phyloP scores from a whole-genome alignment of 2,888 invertebrate genomes.

The Dicyrtomina minuta region DNA sequence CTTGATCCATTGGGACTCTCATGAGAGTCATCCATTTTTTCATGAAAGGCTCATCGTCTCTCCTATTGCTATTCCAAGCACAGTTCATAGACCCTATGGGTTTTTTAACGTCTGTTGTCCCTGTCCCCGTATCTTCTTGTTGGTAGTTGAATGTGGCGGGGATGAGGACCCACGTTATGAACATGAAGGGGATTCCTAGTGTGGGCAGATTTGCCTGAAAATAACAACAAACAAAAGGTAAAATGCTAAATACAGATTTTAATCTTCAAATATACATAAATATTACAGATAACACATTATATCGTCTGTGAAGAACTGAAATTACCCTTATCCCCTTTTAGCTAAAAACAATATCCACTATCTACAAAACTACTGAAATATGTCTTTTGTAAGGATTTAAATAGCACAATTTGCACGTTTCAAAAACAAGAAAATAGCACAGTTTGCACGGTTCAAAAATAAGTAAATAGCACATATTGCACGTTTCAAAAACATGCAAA shows the following conservation, averaged over 20 bases:
- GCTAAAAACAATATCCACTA: too few relatives aligned
- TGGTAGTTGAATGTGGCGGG: constrained; percentile 22
- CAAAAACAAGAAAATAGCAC: too few relatives aligned
- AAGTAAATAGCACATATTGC: too few relatives aligned
- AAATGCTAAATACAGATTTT: background rate
- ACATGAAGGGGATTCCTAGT: constrained; percentile 47
- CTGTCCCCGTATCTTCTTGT: background rate
- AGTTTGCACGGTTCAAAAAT: background rate
- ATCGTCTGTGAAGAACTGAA: too few relatives aligned
- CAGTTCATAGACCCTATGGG: too few relatives aligned
- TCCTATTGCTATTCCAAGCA: background rate
- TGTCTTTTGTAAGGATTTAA: too few relatives aligned
- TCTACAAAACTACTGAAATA: too few relatives aligned
- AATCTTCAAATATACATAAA: background rate
- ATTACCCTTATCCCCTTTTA: too few relatives aligned
- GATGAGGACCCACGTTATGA: constrained; percentile 44
- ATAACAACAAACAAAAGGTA: background rate
- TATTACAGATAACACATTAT: too few relatives aligned
- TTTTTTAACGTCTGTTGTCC: too few relatives aligned
- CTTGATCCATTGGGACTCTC: constrained; percentile 5
- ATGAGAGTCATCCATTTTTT: constrained; percentile 7
- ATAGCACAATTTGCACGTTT: too few relatives aligned
- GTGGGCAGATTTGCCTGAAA: constrained; percentile 38
- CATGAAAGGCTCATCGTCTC: background rate
- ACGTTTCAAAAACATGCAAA: too few relatives aligned